Evolutionary conservation across 2,113 vertebrate genomes (phyloP).

Genomic region (Bagarius yarrelli): DNA sequence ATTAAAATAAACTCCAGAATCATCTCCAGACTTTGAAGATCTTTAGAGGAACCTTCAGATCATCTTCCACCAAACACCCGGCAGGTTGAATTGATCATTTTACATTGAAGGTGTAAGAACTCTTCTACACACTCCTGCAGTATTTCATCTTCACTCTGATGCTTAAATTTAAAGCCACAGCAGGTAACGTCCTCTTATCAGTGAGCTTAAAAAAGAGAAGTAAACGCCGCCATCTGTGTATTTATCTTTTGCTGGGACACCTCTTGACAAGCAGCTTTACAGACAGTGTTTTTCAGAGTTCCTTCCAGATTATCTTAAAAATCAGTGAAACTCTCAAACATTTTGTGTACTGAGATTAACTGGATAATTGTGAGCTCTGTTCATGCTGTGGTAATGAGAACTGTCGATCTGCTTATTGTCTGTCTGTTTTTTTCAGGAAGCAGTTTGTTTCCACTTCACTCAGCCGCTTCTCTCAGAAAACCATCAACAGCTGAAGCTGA

Average conservation of each 20-base stretch:
- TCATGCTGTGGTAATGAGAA: conserved; percentile 14
- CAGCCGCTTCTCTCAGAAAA: conserved; percentile 13
- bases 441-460: background rate
- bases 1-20: no score
- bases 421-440: background rate
- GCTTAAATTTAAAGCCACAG: background rate
- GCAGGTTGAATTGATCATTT: no score
- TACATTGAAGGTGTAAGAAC: background rate
- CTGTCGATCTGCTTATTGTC: background rate
- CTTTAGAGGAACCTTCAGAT: no score
- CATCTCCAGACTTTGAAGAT: no score
- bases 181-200: background rate
- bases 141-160: background rate
- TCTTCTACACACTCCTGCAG: background rate
- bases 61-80: no score
- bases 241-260: background rate
- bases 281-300: background rate
- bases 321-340: background rate
- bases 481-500: background rate
- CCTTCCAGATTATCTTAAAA: background rate
- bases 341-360: conserved; percentile 3
- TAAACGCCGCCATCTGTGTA: no score
- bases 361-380: conserved; percentile 9
- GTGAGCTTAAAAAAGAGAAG: background rate
- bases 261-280: background rate